Conservation (phyloP, 2,888 invertebrate genomes). For the Gymnosoma rotundatum region DNA sequence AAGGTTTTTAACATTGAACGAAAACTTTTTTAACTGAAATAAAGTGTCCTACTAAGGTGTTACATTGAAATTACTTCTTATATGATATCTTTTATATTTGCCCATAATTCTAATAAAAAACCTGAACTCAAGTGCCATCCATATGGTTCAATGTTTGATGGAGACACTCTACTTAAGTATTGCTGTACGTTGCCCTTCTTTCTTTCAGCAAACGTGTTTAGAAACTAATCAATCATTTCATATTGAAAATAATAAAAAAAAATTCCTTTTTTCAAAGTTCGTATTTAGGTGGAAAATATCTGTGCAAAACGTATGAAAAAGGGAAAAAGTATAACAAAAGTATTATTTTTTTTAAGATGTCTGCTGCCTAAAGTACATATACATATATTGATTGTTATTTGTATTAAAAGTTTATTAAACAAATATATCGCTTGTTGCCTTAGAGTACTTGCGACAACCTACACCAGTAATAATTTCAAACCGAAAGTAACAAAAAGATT, state of each 20-base stretch:
- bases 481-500: too few species aligned
- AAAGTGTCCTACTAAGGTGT: too few species aligned
- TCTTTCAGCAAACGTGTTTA: not conserved
- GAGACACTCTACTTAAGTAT: not conserved
- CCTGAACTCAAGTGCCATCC: not conserved
- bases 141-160: constrained; percentile 28
- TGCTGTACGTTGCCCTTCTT: constrained; percentile 8
- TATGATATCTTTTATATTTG: not conserved
- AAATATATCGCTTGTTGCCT: too few species aligned
- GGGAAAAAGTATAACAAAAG: not conserved
- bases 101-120: not conserved
- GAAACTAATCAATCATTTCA: constrained; percentile 46
- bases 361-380: too few species aligned
- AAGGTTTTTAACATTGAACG: too few species aligned
- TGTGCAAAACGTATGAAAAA: not conserved
- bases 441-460: too few species aligned
- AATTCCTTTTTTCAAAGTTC: constrained; percentile 21
- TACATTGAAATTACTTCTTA: not conserved
- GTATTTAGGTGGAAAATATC: constrained; percentile 3
- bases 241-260: constrained; percentile 5
- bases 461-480: too few species aligned
- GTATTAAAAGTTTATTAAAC: too few species aligned
- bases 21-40: too few species aligned
- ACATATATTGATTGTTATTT: too few species aligned
- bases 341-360: too few species aligned